phyloP scores from a whole-genome alignment of 23 tunicate genomes.

The Ciona savignyi region DNA sequence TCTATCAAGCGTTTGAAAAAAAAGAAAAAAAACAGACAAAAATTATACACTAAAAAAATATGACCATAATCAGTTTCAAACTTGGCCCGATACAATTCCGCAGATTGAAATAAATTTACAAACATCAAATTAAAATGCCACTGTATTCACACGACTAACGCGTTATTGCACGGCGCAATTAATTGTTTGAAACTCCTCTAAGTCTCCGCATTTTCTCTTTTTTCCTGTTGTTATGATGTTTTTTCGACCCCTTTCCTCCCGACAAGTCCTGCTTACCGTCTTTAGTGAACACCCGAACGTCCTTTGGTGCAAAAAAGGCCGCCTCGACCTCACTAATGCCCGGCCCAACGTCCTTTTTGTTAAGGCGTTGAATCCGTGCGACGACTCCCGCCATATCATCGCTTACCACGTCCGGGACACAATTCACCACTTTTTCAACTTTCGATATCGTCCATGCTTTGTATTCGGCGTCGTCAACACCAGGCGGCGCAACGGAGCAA shows the following conservation, averaged over 20 bases:
- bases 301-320: slow-evolving; percentile 48
- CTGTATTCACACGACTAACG: too few relatives aligned
- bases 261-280: neutral
- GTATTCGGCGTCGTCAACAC: slow-evolving; percentile 37
- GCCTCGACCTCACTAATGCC: slow-evolving; percentile 41
- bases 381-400: slow-evolving; percentile 33
- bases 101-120: too few relatives aligned
- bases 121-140: too few relatives aligned
- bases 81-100: too few relatives aligned
- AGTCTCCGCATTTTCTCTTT: slow-evolving; percentile 70
- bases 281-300: slow-evolving; percentile 48
- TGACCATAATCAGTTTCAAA: too few relatives aligned
- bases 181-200: too few relatives aligned
- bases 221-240: slow-evolving; percentile 65
- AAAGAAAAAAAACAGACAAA: too few relatives aligned
- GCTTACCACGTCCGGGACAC: slow-evolving; percentile 22
- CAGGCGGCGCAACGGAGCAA: slow-evolving; percentile 67
- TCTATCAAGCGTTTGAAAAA: too few relatives aligned
- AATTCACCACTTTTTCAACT: slow-evolving; percentile 33
- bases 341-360: slow-evolving; percentile 8
- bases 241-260: neutral
- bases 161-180: too few relatives aligned
- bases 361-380: slow-evolving; percentile 28
- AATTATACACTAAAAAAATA: too few relatives aligned
- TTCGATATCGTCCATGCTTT: slow-evolving; percentile 37